Percentiles rank a stretch among this genome's conserved stretches.
phyloP scores from a whole-genome alignment of 2,888 invertebrate genomes.

The Augiades crinisus region DNA sequence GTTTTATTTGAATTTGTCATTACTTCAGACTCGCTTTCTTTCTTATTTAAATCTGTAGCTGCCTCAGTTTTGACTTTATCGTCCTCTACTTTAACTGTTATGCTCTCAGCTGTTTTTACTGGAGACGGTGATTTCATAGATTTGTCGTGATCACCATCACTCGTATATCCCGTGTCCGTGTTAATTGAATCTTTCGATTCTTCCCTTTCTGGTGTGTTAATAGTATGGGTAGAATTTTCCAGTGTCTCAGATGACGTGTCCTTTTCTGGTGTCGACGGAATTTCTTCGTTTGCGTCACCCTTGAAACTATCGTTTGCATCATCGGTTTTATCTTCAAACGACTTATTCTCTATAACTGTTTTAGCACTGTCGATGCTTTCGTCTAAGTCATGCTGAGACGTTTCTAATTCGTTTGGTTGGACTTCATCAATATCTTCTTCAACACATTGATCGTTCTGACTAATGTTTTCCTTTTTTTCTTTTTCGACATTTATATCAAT shows the following conservation, averaged over 20 bases:
- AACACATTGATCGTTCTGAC: background rate
- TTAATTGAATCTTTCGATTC: slow-evolving; percentile 52
- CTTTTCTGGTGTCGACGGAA: slow-evolving; percentile 22
- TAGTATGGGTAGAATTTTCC: slow-evolving; percentile 44
- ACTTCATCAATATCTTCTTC: slow-evolving; percentile 9
- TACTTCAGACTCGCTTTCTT: background rate
- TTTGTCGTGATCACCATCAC: slow-evolving; percentile 37
- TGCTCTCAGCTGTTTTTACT: slow-evolving; percentile 1
- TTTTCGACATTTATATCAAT: slow-evolving; percentile 2
- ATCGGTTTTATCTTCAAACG: slow-evolving; percentile 46
- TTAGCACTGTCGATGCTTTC: slow-evolving; percentile 63
- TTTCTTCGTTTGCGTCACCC: slow-evolving; percentile 18
- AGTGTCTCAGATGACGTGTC: slow-evolving; percentile 30
- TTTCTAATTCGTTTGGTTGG: slow-evolving; percentile 35
- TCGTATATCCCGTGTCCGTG: slow-evolving; percentile 51
- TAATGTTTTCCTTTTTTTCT: background rate
- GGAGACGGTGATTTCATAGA: slow-evolving; percentile 1
- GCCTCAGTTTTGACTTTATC: slow-evolving; percentile 4
- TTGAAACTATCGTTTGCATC: slow-evolving; percentile 30
- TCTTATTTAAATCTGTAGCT: slow-evolving; percentile 1
- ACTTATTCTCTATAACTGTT: slow-evolving; percentile 66
- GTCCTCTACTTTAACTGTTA: background rate
- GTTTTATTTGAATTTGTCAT: slow-evolving; percentile 4
- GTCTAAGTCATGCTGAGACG: slow-evolving; percentile 58
- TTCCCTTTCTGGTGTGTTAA: slow-evolving; percentile 46